Evolutionary conservation across 2,113 vertebrate genomes (phyloP).

Genomic region (Stigmatopora argus): DNA sequence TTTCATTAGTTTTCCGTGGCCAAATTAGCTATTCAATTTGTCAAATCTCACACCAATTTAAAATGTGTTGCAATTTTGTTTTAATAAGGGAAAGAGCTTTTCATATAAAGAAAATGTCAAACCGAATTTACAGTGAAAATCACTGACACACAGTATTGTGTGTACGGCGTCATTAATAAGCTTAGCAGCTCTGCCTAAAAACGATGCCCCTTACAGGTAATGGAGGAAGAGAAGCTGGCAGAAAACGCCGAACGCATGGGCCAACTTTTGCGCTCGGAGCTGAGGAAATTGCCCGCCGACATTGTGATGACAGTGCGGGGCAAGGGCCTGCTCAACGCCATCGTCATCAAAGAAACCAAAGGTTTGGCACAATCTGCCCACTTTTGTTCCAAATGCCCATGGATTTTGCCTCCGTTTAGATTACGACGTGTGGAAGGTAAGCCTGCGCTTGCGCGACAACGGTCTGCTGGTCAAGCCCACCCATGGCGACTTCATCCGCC

Average conservation of each 20-base stretch:
- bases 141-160: too few relatives aligned
- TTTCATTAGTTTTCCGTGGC: too few relatives aligned
- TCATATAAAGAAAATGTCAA: too few relatives aligned
- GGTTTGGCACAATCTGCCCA: constrained; percentile 57
- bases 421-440: constrained; percentile 89
- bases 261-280: constrained; percentile 75
- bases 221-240: constrained; percentile 85
- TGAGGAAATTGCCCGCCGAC: constrained; percentile 86
- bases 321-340: constrained; percentile 87
- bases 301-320: constrained; percentile 83
- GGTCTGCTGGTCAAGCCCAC: constrained; percentile 96
- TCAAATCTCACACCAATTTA: too few relatives aligned
- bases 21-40: too few relatives aligned
- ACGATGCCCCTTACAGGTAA: constrained; percentile 68
- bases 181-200: background rate
- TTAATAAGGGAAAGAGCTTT: too few relatives aligned
- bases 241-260: constrained; percentile 87
- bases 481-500: constrained; percentile 87
- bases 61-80: too few relatives aligned
- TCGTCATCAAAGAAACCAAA: constrained; percentile 90
- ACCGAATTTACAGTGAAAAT: too few relatives aligned
- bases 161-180: too few relatives aligned
- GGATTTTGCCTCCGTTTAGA: constrained; percentile 58
- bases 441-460: constrained; percentile 85
- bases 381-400: background rate